Base-by-base conservation (phyloP, 2,888 invertebrate species). In the Drosophila bunnanda region DNA sequence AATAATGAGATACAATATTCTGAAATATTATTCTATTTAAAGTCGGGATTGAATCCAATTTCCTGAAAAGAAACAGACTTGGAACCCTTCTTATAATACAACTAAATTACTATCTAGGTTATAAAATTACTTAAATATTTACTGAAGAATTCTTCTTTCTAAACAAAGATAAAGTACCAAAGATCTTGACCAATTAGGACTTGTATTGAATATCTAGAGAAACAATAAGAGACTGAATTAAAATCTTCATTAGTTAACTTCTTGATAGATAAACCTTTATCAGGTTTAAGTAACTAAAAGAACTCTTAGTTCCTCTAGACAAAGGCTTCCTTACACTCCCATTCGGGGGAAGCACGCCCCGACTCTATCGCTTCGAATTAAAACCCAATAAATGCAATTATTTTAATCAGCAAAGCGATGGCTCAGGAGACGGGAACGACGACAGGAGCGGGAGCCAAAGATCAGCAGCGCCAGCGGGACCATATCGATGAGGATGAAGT, bases 401-500 rank as follows among this genome's bases (percentile, higher is more conserved):
- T 44, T 66, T 72, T 70, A 62, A 75, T 80, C 71, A 77, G 30
- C 36, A 79, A 52, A 34, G 7, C 59, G 64, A 89, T 89, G 90
- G 62, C 68, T 15, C 76, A 79, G 55, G 76, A 82, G 43, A 64
- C 70, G 30, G 77, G 72, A 56, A 70, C 70, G 48, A 28, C 25
- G 61, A 73, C 30, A 39, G 54, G 38, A 39, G 48, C 44, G 56
- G 39, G 17, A 36, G 56, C 41, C 15, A 80, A 74, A 62, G 80
- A 80, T 64, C 78, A 80, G 58, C 78, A 80, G 58, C 70, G 74
- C 22, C 76, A 76, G 77, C 70, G 10, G 48, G 76, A 83, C 58
- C 77, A 75, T 64, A 77, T 85, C 66, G 87, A 56, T 7, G 79
- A 80, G 44, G 83, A 80, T 57, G 86, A 87, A 72, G 78, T 83